A percentile compares a stretch with the other conserved stretches of the same genome.
phyloP scores from a whole-genome alignment of 1,140 invertebrate genomes.

The Drosophila simulans region DNA sequence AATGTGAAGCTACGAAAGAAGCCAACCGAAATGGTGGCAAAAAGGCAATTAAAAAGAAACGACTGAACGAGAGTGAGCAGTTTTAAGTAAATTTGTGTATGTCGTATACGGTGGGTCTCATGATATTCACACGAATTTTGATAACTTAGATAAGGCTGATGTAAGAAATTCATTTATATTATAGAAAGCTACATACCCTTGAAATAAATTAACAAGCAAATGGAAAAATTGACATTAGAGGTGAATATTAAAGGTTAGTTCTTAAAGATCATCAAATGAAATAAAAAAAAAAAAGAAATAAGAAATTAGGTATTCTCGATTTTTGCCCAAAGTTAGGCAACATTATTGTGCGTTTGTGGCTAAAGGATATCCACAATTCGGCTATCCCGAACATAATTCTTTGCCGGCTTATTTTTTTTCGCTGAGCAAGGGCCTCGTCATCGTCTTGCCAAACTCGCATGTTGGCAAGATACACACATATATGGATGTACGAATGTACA shows the following conservation, averaged over 20 bases:
- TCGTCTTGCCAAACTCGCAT: constrained; percentile 14
- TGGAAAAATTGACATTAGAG: too few relatives aligned
- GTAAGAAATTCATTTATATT: too few relatives aligned
- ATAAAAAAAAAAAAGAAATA: neutral
- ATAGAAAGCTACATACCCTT: too few relatives aligned
- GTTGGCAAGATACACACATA: constrained; percentile 6
- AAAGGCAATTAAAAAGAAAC: constrained; percentile 7
- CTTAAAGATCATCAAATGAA: too few relatives aligned
- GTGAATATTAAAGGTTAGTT: too few relatives aligned
- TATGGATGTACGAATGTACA: neutral
- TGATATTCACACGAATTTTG: neutral
- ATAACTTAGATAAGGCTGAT: neutral
- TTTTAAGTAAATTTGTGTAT: neutral
- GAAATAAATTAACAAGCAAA: too few relatives aligned
- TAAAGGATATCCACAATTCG: constrained; percentile 1
- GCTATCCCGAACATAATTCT: neutral
- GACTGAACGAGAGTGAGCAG: neutral
- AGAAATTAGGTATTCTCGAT: neutral
- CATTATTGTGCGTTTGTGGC: neutral
- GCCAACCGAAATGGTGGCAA: constrained; percentile 3
- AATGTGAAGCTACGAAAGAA: constrained; percentile 3
- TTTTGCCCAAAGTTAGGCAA: neutral
- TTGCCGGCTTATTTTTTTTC: neutral
- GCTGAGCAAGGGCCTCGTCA: constrained; percentile 13
- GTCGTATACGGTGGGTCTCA: neutral